phyloP scores from a whole-genome alignment of 1,140 invertebrate genomes.

The Hylaeus volcanicus region DNA sequence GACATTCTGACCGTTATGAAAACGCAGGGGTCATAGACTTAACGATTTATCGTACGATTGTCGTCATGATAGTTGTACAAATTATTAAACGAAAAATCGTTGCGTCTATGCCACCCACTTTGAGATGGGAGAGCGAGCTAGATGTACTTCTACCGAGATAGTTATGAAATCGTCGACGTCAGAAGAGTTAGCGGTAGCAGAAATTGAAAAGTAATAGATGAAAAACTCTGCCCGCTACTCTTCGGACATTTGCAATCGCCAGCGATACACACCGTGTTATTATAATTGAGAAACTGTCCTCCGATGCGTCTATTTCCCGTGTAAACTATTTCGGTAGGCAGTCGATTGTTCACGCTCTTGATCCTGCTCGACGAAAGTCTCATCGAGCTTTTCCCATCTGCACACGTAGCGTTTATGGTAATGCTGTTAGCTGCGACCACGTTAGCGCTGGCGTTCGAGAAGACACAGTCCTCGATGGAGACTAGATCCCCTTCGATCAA shows the following conservation, averaged over 20 bases:
- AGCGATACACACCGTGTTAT: slow-evolving; percentile 71
- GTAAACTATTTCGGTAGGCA: slow-evolving; percentile 69
- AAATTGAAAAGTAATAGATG: neutral
- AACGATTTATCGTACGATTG: too few relatives aligned
- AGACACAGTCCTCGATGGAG: slow-evolving; percentile 54
- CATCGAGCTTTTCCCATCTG: slow-evolving; percentile 68
- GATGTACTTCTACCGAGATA: neutral
- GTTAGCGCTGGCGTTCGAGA: slow-evolving; percentile 66
- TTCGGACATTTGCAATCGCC: slow-evolving; percentile 70
- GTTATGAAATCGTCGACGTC: neutral
- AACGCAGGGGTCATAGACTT: too few relatives aligned
- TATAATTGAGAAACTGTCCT: slow-evolving; percentile 27
- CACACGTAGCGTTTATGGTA: slow-evolving; percentile 61
- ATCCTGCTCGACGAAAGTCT: slow-evolving; percentile 59
- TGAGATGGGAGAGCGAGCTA: too few relatives aligned
- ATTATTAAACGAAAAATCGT: too few relatives aligned
- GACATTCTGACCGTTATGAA: slow-evolving; percentile 37
- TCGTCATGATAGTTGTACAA: too few relatives aligned
- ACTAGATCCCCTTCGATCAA: slow-evolving; percentile 55
- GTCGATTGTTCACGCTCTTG: slow-evolving; percentile 59
- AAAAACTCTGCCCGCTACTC: slow-evolving; percentile 38
- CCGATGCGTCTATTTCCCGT: slow-evolving; percentile 24
- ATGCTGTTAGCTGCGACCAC: slow-evolving; percentile 51
- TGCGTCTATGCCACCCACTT: too few relatives aligned
- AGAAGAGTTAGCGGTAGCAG: neutral